phyloP scores from a whole-genome alignment of 2,797 vertebrate species.

The Lacerta agilis region DNA sequence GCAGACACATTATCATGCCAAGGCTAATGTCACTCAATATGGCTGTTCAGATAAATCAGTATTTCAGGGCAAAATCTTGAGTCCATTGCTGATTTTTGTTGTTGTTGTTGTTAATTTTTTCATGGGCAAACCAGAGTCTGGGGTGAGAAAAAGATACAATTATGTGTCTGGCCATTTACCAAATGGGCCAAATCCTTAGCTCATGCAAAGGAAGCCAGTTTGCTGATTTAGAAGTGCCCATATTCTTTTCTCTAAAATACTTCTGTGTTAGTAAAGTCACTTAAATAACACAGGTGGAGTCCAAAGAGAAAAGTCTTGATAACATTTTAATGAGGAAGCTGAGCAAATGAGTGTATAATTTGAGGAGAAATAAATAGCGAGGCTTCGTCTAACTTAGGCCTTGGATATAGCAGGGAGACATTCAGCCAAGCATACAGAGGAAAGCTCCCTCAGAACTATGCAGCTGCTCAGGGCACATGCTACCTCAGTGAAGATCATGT shows the following conservation, averaged over 20 bases:
- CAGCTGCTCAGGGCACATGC: too few species aligned
- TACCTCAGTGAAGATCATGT: too few species aligned
- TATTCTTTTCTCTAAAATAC: neutral
- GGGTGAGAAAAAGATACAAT: neutral
- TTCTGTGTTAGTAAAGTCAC: too few species aligned
- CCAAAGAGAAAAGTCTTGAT: too few species aligned
- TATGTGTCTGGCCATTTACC: neutral
- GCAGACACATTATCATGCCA: neutral
- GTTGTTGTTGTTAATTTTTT: neutral
- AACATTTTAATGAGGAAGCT: too few species aligned
- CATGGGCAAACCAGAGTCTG: neutral
- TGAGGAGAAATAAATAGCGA: too few species aligned
- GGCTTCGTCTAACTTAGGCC: too few species aligned
- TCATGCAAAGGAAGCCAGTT: neutral
- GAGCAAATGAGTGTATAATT: too few species aligned
- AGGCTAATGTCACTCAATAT: constrained; percentile 9
- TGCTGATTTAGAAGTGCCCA: neutral
- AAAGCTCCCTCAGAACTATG: too few species aligned
- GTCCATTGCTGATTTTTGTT: neutral
- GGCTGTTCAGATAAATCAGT: neutral
- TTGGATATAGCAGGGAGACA: too few species aligned
- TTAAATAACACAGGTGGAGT: too few species aligned
- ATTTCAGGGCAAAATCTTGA: neutral
- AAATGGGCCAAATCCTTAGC: neutral
- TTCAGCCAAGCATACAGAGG: too few species aligned